Conservation (phyloP, 2,888 invertebrate genomes). For the Metacarcinus magister region DNA sequence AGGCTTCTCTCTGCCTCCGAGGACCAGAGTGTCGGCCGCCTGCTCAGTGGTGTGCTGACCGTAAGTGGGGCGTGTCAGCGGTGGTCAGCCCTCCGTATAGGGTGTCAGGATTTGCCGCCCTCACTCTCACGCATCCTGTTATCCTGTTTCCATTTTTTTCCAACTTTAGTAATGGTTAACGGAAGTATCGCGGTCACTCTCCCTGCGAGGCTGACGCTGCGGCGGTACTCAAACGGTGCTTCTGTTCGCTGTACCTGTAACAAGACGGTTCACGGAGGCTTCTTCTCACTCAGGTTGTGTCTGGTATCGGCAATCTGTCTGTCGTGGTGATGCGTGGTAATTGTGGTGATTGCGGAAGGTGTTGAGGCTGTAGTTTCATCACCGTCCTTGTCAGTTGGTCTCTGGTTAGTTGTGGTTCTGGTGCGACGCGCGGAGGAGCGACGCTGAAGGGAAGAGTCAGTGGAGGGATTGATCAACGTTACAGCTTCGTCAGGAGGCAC, state of each 20-base stretch:
- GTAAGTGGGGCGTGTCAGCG: slow-evolving; percentile 11
- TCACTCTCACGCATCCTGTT: background rate
- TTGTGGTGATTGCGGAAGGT: background rate
- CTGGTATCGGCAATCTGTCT: background rate
- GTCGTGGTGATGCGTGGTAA: background rate
- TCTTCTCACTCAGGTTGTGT: background rate
- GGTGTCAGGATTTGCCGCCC: background rate
- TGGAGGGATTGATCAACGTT: background rate
- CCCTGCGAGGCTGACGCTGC: background rate
- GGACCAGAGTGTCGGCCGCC: background rate
- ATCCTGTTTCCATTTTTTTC: background rate
- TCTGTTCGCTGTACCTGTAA: background rate
- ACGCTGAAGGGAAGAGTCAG: background rate
- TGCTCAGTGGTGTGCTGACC: background rate
- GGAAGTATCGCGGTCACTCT: background rate
- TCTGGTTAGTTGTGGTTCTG: background rate
- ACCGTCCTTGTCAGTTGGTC: background rate
- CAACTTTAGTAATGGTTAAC: background rate
- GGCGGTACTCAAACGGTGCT: background rate
- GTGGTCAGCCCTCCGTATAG: background rate
- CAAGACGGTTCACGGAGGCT: background rate
- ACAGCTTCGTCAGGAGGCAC: background rate
- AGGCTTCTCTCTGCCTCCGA: slow-evolving; percentile 34
- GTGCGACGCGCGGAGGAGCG: background rate
- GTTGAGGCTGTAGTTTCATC: background rate